Evolutionary conservation across 2,113 vertebrate species (phyloP), one percentile per base, ranked within the genome.

Genomic region (Dicerorhinus sumatrensis): DNA sequence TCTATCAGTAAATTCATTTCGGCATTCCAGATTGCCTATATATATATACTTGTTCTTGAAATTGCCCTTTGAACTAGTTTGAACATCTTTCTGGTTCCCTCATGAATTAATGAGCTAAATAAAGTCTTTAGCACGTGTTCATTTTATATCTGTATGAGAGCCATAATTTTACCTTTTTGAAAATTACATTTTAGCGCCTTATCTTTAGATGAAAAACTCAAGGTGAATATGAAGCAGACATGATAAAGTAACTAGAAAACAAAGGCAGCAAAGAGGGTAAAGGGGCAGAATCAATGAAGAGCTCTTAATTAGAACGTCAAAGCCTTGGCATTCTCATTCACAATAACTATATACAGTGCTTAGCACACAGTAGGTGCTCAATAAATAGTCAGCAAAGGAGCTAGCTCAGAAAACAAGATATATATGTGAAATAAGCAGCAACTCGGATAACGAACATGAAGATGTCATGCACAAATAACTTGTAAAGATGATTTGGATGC

Each of bases 361-460:
- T 63, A 84, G 62, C 46, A 73, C 8, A 56, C 25, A 89, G 18
- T 51, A 90, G 88, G 23, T 20, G 17, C 11, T 93, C 29, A 65
- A 46, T 51, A 91, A 65, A 56, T 91, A 94, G 25, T 88, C 69
- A 65, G 31, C n/a, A 80, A 76, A 88, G 23, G 48, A 48, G 21
- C 67, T 92, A 69, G 39, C 51, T 76, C 76, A 13, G 60, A 62
- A 77, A 94, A 76, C 2, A 67, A 63, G 72, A 58, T 14, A 36
- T 48, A 39, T 62, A 18, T 23, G 54, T 58, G 7, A 51, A 88
- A 85, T 54, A 85, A 84, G 33, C 58, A 76, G 13, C 42, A 93
- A 62, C 29, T 33, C 63, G 54, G n/a, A 70, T 29, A 72, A 95
- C 92, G 72, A 94, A 46, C 84, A 82, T 62, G 48, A 96, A 96